phyloP scores from a whole-genome alignment of 1,140 invertebrate genomes.

The Himalopsyche phryganea region DNA sequence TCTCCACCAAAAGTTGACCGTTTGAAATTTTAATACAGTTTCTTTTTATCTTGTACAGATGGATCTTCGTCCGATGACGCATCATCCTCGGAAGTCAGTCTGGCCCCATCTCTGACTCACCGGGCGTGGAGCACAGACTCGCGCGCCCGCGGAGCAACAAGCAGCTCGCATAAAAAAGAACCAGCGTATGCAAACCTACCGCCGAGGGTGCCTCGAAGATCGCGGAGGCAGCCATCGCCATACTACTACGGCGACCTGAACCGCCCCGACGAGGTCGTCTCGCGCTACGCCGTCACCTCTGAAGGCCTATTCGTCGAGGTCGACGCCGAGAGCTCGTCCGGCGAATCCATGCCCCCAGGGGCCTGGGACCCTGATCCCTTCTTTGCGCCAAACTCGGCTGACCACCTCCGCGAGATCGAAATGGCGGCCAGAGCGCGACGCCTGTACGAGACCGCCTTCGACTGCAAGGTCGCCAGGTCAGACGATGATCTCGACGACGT shows the following conservation, averaged over 20 bases:
- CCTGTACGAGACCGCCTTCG: constrained; percentile 85
- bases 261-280: constrained; percentile 59
- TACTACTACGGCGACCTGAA: constrained; percentile 73
- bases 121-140: constrained; percentile 1
- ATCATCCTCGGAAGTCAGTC: constrained; percentile 42
- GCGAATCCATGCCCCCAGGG: constrained; percentile 60
- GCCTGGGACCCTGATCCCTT: constrained; percentile 63
- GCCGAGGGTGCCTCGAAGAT: constrained; percentile 42
- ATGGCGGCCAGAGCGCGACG: constrained; percentile 60
- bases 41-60: constrained; percentile 39
- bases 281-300: constrained; percentile 63
- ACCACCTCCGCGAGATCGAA: constrained; percentile 63
- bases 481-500: constrained; percentile 79
- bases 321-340: constrained; percentile 46
- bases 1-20: no score
- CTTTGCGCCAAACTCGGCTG: constrained; percentile 57
- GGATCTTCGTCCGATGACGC: constrained; percentile 40
- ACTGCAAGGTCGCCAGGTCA: constrained; percentile 77
- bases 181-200: constrained; percentile 41
- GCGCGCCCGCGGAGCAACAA: constrained; percentile 16
- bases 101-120: constrained; percentile 31
- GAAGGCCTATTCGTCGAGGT: constrained; percentile 54
- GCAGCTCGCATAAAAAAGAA: constrained; percentile 25
- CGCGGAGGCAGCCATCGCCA: constrained; percentile 68
- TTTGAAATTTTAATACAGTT: no score